These are phyloP conservation scores for Chiloscyllium plagiosum DNA, from an alignment of 2,113 vertebrate genomes.

Conservation along the genomic window DNA sequence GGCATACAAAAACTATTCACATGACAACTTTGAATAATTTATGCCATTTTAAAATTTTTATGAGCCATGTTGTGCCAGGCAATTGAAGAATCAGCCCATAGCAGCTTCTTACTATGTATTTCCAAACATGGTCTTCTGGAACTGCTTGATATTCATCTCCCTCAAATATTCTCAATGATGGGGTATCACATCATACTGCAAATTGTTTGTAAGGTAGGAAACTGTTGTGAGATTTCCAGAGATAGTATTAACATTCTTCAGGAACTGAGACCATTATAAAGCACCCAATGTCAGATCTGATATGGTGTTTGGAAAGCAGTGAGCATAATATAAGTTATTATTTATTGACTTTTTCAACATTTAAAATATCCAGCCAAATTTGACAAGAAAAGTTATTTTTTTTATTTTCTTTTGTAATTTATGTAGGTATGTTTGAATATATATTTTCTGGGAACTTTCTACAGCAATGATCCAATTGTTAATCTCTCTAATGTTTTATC, in stretches of 20 bases:
- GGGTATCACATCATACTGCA: neutral
- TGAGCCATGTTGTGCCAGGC: neutral
- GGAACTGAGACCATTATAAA: neutral
- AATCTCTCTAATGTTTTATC: neutral
- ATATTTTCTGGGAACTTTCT: neutral
- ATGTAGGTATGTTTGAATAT: neutral
- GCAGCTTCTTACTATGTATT: neutral
- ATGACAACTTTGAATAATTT: constrained; percentile 29
- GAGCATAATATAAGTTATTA: neutral
- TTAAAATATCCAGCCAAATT: neutral
- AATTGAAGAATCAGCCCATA: neutral
- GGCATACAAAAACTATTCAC: neutral
- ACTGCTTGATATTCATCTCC: neutral
- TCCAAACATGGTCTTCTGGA: neutral
- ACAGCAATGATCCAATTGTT: neutral
- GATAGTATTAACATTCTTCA: neutral
- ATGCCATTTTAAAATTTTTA: neutral
- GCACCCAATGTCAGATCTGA: neutral
- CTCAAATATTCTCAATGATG: neutral
- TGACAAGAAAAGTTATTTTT: neutral
- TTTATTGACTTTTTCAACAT: neutral
- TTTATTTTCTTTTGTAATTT: neutral
- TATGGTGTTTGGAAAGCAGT: neutral
- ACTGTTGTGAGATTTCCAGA: neutral
- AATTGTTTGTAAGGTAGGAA: neutral